phyloP scores from a whole-genome alignment of 2,797 vertebrate species.

The Balearica regulorum region DNA sequence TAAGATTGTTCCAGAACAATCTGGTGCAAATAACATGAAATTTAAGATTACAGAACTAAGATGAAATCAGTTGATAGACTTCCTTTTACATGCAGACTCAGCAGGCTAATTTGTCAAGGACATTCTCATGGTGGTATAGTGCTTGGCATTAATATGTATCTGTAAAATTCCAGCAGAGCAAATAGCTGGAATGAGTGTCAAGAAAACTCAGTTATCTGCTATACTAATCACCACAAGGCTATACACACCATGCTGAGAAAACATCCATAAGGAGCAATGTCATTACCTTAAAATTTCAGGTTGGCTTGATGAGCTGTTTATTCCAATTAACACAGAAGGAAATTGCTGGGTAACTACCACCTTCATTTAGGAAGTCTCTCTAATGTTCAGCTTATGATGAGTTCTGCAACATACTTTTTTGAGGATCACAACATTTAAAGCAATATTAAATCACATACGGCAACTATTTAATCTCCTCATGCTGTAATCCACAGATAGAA shows the following conservation, averaged over 20 bases:
- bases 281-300: slow-evolving; percentile 45
- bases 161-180: slow-evolving; percentile 42
- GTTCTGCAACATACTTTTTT: background rate
- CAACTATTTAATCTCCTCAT: background rate
- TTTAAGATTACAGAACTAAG: background rate
- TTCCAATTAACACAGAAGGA: slow-evolving; percentile 53
- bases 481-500: background rate
- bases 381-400: background rate
- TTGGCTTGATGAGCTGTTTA: slow-evolving; percentile 56
- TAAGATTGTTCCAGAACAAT: background rate
- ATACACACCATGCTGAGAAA: slow-evolving; percentile 37
- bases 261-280: slow-evolving; percentile 13
- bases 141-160: background rate
- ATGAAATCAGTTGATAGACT: background rate
- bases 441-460: background rate
- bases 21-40: background rate
- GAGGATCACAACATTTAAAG: background rate
- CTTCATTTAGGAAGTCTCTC: slow-evolving; percentile 9
- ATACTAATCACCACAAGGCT: slow-evolving; percentile 33
- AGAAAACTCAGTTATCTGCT: slow-evolving; percentile 28
- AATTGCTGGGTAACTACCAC: slow-evolving; percentile 33
- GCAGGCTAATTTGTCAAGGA: slow-evolving; percentile 27
- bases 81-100: background rate
- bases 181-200: slow-evolving; percentile 12
- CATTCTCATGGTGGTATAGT: background rate